Evolutionary conservation across 2,888 invertebrate species (phyloP).

Genomic region (Prosopocoilus inquinatus): DNA sequence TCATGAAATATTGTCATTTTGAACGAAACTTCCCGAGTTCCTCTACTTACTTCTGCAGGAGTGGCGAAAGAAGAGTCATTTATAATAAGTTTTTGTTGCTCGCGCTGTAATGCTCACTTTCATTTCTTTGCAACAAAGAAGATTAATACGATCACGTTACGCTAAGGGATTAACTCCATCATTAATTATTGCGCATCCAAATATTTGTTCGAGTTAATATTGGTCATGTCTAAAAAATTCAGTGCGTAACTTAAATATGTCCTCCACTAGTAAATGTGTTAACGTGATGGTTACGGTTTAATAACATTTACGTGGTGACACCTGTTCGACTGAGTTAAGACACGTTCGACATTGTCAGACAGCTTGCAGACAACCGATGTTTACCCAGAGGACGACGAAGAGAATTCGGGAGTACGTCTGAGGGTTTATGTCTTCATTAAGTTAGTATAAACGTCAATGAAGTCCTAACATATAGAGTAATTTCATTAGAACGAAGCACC

Average conservation of each 20-base stretch:
- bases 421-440: conserved; percentile 42
- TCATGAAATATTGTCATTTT: conserved; percentile 19
- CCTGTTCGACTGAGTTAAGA: too few relatives aligned
- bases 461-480: conserved; percentile 34
- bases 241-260: too few relatives aligned
- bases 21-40: conserved; percentile 10
- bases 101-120: too few relatives aligned
- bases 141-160: too few relatives aligned
- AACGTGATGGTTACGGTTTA: too few relatives aligned
- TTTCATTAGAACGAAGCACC: conserved; percentile 23
- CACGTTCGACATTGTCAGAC: conserved; percentile 2
- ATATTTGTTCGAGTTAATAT: too few relatives aligned
- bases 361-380: conserved; percentile 16
- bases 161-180: too few relatives aligned
- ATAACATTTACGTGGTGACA: too few relatives aligned
- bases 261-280: too few relatives aligned
- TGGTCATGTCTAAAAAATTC: too few relatives aligned
- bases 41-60: conserved; percentile 1
- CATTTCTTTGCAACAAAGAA: too few relatives aligned
- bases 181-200: too few relatives aligned
- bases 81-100: neutral
- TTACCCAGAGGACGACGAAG: conserved; percentile 35
- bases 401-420: conserved; percentile 35
- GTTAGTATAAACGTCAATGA: conserved; percentile 41
- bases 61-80: neutral